A percentile compares a stretch with the other conserved stretches of the same genome.
These are phyloP conservation scores for Holcopasites calliopsidis DNA, from an alignment of 1,140 invertebrate species.

Conservation along the genomic window DNA sequence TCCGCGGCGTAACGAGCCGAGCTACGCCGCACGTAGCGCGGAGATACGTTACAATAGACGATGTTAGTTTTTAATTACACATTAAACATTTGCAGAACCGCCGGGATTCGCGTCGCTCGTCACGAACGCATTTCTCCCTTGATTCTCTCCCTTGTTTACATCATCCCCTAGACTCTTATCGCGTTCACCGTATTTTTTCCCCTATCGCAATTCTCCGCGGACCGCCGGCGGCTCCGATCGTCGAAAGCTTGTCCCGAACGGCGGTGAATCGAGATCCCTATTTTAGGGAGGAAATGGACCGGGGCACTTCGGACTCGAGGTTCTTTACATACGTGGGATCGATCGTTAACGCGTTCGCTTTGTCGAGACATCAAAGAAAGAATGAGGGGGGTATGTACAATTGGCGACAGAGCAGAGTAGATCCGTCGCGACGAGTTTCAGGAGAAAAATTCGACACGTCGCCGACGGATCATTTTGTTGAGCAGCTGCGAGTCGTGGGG, in stretches of 20 bases:
- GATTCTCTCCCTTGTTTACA: slow-evolving; percentile 49
- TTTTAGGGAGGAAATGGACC: not conserved
- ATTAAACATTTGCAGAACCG: slow-evolving; percentile 48
- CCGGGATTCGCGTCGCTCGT: slow-evolving; percentile 6
- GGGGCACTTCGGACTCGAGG: not conserved
- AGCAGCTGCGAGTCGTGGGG: too few relatives aligned
- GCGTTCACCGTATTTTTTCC: not conserved
- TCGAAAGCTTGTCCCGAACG: not conserved
- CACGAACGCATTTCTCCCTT: slow-evolving; percentile 14
- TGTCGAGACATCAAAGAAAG: not conserved
- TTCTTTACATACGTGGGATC: not conserved
- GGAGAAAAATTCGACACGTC: slow-evolving; percentile 67
- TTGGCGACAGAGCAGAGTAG: not conserved
- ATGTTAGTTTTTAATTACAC: slow-evolving; percentile 58
- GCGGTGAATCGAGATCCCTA: not conserved
- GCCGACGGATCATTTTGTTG: slow-evolving; percentile 54
- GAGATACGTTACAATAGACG: slow-evolving; percentile 23
- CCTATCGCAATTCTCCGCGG: too few relatives aligned
- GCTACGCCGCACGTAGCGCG: not conserved
- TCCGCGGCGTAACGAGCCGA: not conserved
- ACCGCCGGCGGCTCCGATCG: too few relatives aligned
- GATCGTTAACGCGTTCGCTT: not conserved
- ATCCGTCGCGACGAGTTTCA: slow-evolving; percentile 66
- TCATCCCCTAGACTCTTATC: slow-evolving; percentile 8
- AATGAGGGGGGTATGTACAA: too few relatives aligned